phyloP scores from a whole-genome alignment of 2,888 invertebrate species.

The Phania funesta region DNA sequence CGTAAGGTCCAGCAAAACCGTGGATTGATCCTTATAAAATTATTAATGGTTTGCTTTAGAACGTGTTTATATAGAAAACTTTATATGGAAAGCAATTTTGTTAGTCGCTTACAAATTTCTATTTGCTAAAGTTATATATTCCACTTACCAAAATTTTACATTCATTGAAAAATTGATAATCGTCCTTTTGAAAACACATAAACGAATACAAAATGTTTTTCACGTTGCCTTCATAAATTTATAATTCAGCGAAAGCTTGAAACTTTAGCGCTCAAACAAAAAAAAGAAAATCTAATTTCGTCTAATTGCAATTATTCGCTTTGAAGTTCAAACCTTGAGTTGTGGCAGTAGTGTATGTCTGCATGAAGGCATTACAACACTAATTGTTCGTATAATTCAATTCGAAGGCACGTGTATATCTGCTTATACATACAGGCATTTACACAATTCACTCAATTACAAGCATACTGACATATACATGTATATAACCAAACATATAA shows the following conservation, averaged over 20 bases:
- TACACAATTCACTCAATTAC: not conserved
- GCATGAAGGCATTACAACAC: not conserved
- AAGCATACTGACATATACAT: not conserved
- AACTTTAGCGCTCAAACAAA: not conserved
- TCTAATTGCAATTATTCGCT: slow-evolving; percentile 40
- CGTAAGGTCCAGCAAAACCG: too few relatives aligned
- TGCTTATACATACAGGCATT: not conserved
- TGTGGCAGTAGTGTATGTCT: not conserved
- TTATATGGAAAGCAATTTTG: too few relatives aligned
- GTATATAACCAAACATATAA: not conserved
- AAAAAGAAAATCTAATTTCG: slow-evolving; percentile 20
- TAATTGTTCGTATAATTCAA: slow-evolving; percentile 43
- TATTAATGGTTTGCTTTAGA: too few relatives aligned
- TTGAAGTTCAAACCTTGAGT: slow-evolving; percentile 18
- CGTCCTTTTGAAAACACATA: too few relatives aligned
- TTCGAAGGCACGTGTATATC: not conserved
- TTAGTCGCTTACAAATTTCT: too few relatives aligned
- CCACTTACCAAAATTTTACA: too few relatives aligned
- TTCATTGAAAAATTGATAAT: too few relatives aligned
- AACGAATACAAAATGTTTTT: not conserved
- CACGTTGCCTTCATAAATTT: not conserved
- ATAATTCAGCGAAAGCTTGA: not conserved
- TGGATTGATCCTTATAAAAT: too few relatives aligned
- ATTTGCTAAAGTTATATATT: too few relatives aligned
- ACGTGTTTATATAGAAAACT: too few relatives aligned